Conservation (phyloP, 1,140 invertebrate genomes). For the Centruroides vittatus region DNA sequence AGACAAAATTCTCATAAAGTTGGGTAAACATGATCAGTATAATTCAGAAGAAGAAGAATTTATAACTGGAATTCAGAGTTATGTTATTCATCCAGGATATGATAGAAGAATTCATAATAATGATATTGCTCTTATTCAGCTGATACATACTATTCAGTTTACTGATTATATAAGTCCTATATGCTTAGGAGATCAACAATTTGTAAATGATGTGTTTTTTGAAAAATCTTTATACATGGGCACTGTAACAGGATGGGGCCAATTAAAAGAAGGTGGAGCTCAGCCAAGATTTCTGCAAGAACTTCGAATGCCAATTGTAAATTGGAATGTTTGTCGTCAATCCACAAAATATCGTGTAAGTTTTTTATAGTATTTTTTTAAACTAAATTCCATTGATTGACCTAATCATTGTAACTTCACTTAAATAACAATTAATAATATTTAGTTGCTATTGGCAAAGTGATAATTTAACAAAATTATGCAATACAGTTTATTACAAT, state of each 20-base stretch:
- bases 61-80: slow-evolving; percentile 9
- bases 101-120: slow-evolving; percentile 44
- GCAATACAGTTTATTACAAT: no score
- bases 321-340: slow-evolving; percentile 13
- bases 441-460: no score
- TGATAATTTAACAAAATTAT: no score
- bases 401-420: no score
- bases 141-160: slow-evolving; percentile 17
- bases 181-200: slow-evolving; percentile 16
- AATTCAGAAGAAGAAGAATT: slow-evolving; percentile 12
- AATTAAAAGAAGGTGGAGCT: slow-evolving; percentile 20
- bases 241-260: slow-evolving; percentile 23
- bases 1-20: not conserved
- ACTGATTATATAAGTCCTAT: slow-evolving; percentile 21
- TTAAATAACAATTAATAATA: no score
- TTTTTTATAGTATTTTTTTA: not conserved
- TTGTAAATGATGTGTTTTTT: not conserved
- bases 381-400: no score
- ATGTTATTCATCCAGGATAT: slow-evolving; percentile 32
- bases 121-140: slow-evolving; percentile 53
- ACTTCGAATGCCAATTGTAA: slow-evolving; percentile 22
- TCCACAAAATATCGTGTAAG: slow-evolving; percentile 18
- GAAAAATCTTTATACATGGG: slow-evolving; percentile 12
- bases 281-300: slow-evolving; percentile 21
- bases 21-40: slow-evolving; percentile 15